Evolutionary conservation across 1,140 invertebrate genomes (phyloP), one percentile per base, ranked within the genome.

Genomic region (Pseudomyrmex cubaensis): DNA sequence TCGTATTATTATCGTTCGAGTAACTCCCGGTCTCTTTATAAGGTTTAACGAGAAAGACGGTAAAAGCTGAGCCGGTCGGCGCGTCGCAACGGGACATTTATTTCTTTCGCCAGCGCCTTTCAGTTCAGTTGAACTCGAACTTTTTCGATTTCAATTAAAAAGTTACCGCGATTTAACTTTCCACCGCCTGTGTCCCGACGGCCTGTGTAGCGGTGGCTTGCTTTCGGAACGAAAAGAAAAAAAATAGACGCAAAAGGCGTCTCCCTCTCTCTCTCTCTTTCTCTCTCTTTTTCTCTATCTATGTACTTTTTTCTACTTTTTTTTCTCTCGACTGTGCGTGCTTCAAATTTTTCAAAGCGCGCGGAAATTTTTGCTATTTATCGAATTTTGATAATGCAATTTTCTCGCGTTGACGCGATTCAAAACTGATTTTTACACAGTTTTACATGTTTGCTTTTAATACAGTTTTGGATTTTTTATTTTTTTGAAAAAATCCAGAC

Each of bases 81-180:
- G 48, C 72, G 17, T 50, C 73, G 74, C 62, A 78, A 78, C 44
- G 64, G 64, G 64, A 78, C 76, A 78, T 78, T 78, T 57, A 78
- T 78, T 78, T 78, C 76, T 78, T 35, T 78, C 35, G 64, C 64
- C 54, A 54, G 15, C 20, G 44, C 15, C n/a, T 78, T 78, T 78
- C 64, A 78, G 64, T 78, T 78, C 75, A 57, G 17, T 69, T 75
- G 25, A 78, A 76, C 22, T 15, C 48, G 10, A 78, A 78, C 76
- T 78, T 78, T 78, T 70, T 78, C 76, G 76, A 78, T 70, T 78
- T 78, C 76, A 78, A 78, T 78, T 78, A 78, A 78, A 78, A 78
- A 78, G 76, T 78, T 78, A 70, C 64, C 54, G 44, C 76, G 76
- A 78, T 78, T 78, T 78, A 78, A 59, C 75, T 78, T 78, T 56